Evolutionary conservation across 1,140 invertebrate species (phyloP).

Genomic region (Eupristina koningsbergeri): DNA sequence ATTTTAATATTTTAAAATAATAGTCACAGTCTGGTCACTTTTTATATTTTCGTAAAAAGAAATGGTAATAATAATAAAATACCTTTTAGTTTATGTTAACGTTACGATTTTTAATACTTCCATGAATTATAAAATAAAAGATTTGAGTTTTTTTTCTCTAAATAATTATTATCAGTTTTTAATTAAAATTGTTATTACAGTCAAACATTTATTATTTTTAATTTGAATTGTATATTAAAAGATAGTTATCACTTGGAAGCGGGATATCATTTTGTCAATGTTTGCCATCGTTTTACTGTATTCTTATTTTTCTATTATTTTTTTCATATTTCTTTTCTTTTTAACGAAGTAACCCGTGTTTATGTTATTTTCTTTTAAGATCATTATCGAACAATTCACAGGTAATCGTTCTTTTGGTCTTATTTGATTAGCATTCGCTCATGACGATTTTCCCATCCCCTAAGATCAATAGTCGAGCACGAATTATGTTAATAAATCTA

Average conservation of each 20-base stretch:
- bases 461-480: background rate
- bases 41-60: background rate
- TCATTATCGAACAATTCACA: slow-evolving; percentile 51
- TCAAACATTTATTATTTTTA: background rate
- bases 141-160: too few relatives aligned
- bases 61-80: background rate
- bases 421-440: slow-evolving; percentile 19
- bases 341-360: slow-evolving; percentile 5
- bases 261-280: slow-evolving; percentile 17
- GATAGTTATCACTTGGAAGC: background rate
- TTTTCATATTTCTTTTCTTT: slow-evolving; percentile 6
- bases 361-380: slow-evolving; percentile 28
- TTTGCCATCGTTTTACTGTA: background rate
- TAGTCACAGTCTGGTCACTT: background rate
- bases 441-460: slow-evolving; percentile 5
- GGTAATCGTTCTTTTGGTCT: slow-evolving; percentile 38
- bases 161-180: background rate
- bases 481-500: background rate
- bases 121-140: background rate
- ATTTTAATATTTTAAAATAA: background rate
- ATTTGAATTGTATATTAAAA: background rate
- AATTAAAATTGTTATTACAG: background rate
- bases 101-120: background rate
- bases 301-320: background rate
- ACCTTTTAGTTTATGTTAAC: background rate